Base-by-base conservation (phyloP, 1,140 invertebrate genomes). In the Bombus huntii region DNA sequence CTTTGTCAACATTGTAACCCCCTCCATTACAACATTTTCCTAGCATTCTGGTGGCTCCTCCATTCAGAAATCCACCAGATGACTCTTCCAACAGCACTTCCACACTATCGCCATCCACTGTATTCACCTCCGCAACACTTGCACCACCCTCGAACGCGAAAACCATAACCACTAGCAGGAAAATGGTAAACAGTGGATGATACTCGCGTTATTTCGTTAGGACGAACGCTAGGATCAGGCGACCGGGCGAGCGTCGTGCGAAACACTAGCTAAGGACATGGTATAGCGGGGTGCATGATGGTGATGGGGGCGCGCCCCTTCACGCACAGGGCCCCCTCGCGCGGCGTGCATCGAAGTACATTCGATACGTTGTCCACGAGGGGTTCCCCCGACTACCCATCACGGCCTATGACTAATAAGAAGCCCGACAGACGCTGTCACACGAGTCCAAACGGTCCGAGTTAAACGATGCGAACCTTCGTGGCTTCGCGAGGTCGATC, bases 181-280 rank as follows among this genome's bases (percentile, higher is more conserved):
- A 72, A 31, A 59, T 18, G 18, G 31, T n/a, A 25, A 68, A 53
- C 68, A 65, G 59, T 3, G 4, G 12, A 34, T 22, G 22, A 34
- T 37, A 25, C 53, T 73, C 25, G 57, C 53, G 72, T 85, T 85
- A 81, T 85, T 85, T 81, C 73, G 57, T 81, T 85, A 83, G 80
- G 65, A n/a, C 80, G 34, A 25, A 70, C 81, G 80, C 86, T 83
- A 91, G 85, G 89, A 83, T 89, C 85, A 87, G 86, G 88, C 87
- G 89, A 92, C 91, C 89, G 92, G 90, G 89, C 90, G 91, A 92
- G 89, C 91, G 90, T 90, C 92, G 81, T 73, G 90, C 91, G 92
- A 92, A 89, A 90, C 81, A 94, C 92, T 93, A 93, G 90, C 85
- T 59, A 85, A 77, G 65, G 70, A 81, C 73, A 84, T 42, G 6